phyloP scores from a whole-genome alignment of 1,140 invertebrate genomes.

The Calephelis virginiensis region DNA sequence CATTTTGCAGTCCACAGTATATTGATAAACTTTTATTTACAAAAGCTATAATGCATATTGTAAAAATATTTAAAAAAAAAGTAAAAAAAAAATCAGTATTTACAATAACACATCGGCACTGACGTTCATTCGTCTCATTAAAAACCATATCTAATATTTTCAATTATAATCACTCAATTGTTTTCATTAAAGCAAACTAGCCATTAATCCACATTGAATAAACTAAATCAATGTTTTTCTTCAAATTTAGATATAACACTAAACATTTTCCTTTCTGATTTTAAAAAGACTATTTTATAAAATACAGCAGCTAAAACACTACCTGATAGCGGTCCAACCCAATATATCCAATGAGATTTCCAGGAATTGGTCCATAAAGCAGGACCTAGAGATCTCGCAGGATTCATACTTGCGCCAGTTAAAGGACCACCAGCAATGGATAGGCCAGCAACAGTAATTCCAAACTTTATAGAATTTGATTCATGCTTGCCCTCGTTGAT shows the following conservation, averaged over 20 bases:
- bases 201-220: not conserved
- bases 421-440: conserved; percentile 77
- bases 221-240: not conserved
- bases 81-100: too few species aligned
- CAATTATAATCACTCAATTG: not conserved
- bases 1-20: too few species aligned
- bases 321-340: conserved; percentile 84
- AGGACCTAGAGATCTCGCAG: conserved; percentile 87
- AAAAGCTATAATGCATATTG: too few species aligned
- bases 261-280: conserved; percentile 19
- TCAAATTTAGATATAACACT: not conserved
- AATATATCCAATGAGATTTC: conserved; percentile 87
- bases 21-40: too few species aligned
- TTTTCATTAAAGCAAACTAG: not conserved
- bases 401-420: conserved; percentile 90
- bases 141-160: not conserved
- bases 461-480: conserved; percentile 79
- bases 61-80: too few species aligned
- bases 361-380: conserved; percentile 85
- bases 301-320: conserved; percentile 79
- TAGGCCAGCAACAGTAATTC: conserved; percentile 80
- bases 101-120: too few species aligned
- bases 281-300: conserved; percentile 80
- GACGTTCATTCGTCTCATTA: not conserved
- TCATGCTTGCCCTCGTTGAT: conserved; percentile 74